Evolutionary conservation across 2,888 invertebrate genomes (phyloP).

Genomic region (Hyposoter didymator): DNA sequence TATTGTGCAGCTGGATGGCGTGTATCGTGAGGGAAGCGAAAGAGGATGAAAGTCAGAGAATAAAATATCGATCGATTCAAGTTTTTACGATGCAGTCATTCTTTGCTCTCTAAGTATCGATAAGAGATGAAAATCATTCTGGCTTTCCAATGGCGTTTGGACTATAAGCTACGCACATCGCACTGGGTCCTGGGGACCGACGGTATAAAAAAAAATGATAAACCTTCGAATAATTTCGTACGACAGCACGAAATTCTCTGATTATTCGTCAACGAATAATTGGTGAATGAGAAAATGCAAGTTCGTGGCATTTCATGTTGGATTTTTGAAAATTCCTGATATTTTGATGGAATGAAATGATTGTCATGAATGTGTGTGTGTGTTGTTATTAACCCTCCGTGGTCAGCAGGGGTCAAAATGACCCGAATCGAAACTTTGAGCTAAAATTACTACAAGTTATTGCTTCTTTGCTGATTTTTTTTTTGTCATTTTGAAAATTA

Average conservation of each 20-base stretch:
- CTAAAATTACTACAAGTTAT: too few relatives aligned
- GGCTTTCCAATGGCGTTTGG: constrained; percentile 14
- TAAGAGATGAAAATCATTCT: neutral
- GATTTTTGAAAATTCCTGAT: neutral
- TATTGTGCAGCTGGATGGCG: neutral
- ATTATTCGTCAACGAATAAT: neutral
- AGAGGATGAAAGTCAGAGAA: neutral
- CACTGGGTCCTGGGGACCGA: neutral
- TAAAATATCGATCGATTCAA: neutral
- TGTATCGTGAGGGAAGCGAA: neutral
- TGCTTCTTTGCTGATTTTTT: too few relatives aligned
- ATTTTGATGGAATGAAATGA: neutral
- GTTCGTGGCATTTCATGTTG: neutral
- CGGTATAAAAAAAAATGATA: neutral
- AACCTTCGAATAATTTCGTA: neutral
- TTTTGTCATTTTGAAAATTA: too few relatives aligned
- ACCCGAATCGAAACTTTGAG: too few relatives aligned
- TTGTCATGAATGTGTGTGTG: neutral
- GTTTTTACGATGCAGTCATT: neutral
- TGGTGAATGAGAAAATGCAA: neutral
- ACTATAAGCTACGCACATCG: neutral
- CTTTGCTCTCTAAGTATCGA: neutral
- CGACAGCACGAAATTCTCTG: neutral
- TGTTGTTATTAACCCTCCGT: neutral
- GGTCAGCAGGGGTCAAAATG: too few relatives aligned